These are phyloP conservation scores for Philopotamus ludificatus DNA, from an alignment of 1,140 invertebrate species.

Conservation along the genomic window DNA sequence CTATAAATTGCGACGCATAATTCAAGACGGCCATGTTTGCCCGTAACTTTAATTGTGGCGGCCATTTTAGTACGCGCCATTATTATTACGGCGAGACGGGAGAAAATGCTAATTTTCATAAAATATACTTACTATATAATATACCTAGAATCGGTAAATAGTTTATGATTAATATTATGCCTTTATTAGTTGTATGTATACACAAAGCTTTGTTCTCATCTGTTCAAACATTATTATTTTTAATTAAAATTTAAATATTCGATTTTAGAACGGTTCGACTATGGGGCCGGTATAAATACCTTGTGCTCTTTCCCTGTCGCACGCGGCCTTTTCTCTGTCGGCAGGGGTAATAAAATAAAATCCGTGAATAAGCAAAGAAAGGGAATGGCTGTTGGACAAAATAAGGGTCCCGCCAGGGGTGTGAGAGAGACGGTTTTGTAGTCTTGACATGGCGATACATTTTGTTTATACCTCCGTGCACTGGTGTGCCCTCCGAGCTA, in stretches of 20 bases:
- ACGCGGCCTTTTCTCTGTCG: slow-evolving; percentile 16
- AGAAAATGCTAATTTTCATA: too few relatives aligned
- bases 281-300: slow-evolving; percentile 33
- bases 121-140: too few relatives aligned
- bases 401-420: background rate
- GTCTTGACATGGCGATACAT: slow-evolving; percentile 12
- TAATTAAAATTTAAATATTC: slow-evolving; percentile 9
- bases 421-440: slow-evolving; percentile 6
- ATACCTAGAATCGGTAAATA: too few relatives aligned
- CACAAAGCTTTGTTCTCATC: too few relatives aligned
- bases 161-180: too few relatives aligned
- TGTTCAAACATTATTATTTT: slow-evolving; percentile 16
- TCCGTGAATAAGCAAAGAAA: slow-evolving; percentile 40
- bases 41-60: too few relatives aligned
- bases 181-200: too few relatives aligned
- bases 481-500: slow-evolving; percentile 1
- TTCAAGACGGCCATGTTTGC: too few relatives aligned
- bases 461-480: slow-evolving; percentile 25
- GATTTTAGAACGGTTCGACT: background rate
- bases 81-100: too few relatives aligned
- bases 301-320: slow-evolving; percentile 10
- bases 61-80: too few relatives aligned
- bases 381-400: slow-evolving; percentile 25
- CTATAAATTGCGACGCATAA: background rate
- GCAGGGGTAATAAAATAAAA: slow-evolving; percentile 40